phyloP scores from a whole-genome alignment of 2,888 invertebrate genomes.

The Syrphus vitripennis region DNA sequence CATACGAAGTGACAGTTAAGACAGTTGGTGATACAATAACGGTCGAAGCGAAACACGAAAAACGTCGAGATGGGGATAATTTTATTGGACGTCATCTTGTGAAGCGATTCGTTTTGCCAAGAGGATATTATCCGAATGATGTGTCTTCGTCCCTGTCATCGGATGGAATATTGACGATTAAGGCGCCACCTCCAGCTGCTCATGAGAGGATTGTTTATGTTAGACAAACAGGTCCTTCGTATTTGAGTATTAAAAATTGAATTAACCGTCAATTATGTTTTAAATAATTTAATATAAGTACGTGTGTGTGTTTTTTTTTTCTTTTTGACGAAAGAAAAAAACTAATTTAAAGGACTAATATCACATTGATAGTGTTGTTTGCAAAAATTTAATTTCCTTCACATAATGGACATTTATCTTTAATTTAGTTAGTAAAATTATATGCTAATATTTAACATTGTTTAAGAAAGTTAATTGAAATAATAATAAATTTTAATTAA shows the following conservation, averaged over 20 bases:
- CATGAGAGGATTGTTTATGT: slow-evolving; percentile 87
- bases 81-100: slow-evolving; percentile 91
- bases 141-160: slow-evolving; percentile 84
- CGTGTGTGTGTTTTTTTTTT: background rate
- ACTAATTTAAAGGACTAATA: slow-evolving; percentile 61
- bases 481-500: slow-evolving; percentile 39
- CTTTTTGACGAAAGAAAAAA: background rate
- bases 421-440: slow-evolving; percentile 7
- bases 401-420: background rate
- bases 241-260: slow-evolving; percentile 79
- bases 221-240: slow-evolving; percentile 87
- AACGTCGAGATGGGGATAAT: slow-evolving; percentile 87
- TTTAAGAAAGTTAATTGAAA: slow-evolving; percentile 22
- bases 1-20: slow-evolving; percentile 87
- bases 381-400: slow-evolving; percentile 5
- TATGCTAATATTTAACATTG: slow-evolving; percentile 58
- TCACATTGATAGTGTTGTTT: slow-evolving; percentile 67
- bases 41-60: slow-evolving; percentile 88
- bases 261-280: background rate
- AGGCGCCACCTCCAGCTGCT: slow-evolving; percentile 83
- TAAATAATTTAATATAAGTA: background rate
- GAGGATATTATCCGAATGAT: slow-evolving; percentile 86
- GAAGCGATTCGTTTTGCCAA: slow-evolving; percentile 86
- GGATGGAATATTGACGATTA: slow-evolving; percentile 90
- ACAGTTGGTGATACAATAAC: slow-evolving; percentile 84